These are phyloP conservation scores for Apamea monoglypha DNA, from an alignment of 2,888 invertebrate species.

Conservation along the genomic window DNA sequence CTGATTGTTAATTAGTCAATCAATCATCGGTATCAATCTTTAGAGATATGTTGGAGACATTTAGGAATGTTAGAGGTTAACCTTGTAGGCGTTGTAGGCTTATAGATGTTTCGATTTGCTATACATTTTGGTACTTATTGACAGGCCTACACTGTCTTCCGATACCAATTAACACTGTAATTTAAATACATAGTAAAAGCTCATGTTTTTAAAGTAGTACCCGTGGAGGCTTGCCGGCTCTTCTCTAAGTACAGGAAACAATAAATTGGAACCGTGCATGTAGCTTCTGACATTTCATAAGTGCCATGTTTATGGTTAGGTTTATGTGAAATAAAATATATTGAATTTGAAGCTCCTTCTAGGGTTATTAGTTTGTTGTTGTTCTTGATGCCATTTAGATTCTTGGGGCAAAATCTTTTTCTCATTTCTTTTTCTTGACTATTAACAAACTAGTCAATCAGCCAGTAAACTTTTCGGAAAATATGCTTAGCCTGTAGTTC, in stretches of 20 bases:
- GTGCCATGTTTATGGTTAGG: not conserved
- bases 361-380: no score
- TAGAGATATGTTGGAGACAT: no score
- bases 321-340: not conserved
- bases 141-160: not conserved
- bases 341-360: not conserved
- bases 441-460: not conserved
- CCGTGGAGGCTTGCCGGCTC: not conserved
- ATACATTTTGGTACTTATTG: not conserved
- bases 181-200: not conserved
- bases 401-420: not conserved
- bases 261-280: not conserved
- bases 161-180: not conserved
- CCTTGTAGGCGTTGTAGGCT: not conserved
- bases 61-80: not conserved
- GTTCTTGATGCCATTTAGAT: not conserved
- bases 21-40: slow-evolving; percentile 3
- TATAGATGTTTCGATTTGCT: not conserved
- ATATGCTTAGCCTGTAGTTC: no score
- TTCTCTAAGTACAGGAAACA: not conserved
- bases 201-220: not conserved
- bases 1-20: slow-evolving; percentile 26
- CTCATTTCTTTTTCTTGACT: not conserved
- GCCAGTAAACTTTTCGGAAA: not conserved
- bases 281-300: not conserved